These are phyloP conservation scores for Cherax quadricarinatus DNA, from an alignment of 1,140 invertebrate species.

Conservation along the genomic window DNA sequence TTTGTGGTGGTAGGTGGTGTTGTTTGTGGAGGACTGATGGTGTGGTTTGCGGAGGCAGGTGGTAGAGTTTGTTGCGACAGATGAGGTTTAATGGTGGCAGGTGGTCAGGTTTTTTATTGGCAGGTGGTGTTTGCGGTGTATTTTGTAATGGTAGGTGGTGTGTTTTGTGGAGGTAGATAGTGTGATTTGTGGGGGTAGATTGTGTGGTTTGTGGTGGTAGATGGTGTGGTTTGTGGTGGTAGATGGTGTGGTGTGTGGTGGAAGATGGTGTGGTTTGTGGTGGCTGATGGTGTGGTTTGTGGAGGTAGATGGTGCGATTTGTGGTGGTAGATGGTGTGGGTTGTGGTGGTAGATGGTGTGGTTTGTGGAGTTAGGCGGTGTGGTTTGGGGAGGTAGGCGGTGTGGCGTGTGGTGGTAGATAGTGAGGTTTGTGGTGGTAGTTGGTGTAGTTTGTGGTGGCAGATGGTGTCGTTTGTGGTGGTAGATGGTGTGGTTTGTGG, in stretches of 20 bases:
- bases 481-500: not conserved
- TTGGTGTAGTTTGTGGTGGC: no score
- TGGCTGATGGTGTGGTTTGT: not conserved
- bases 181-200: not conserved
- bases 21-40: not conserved
- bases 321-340: not conserved
- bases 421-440: no score
- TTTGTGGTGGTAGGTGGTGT: no score
- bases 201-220: not conserved
- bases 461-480: not conserved
- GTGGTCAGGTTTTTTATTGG: not conserved
- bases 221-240: not conserved
- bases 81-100: no score
- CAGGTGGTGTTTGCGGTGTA: not conserved
- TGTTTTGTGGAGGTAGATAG: no score
- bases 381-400: no score
- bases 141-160: not conserved
- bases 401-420: no score
- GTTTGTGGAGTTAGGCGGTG: no score
- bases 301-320: not conserved
- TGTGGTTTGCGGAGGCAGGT: not conserved
- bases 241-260: not conserved
- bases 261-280: not conserved
- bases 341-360: no score
- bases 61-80: not conserved